phyloP scores from a whole-genome alignment of 2,888 invertebrate genomes.

The Dolomedes plantarius region DNA sequence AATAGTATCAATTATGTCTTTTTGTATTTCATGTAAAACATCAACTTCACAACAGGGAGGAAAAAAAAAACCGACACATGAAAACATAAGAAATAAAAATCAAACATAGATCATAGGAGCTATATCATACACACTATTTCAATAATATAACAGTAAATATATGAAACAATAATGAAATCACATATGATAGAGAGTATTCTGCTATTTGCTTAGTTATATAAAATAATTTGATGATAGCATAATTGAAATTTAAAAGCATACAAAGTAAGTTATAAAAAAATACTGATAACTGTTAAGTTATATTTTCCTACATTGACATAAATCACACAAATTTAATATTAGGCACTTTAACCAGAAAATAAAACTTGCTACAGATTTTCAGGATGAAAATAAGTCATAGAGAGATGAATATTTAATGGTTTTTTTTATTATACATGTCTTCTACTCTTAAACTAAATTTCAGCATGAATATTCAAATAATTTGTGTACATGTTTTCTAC shows the following conservation, averaged over 20 bases:
- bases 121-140: too few species aligned
- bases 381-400: too few species aligned
- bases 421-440: too few species aligned
- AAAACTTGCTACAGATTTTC: too few species aligned
- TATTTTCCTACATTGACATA: not conserved
- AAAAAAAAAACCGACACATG: not conserved
- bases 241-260: not conserved
- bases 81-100: not conserved
- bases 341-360: not conserved
- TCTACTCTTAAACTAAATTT: too few species aligned
- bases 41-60: slow-evolving; percentile 1
- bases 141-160: too few species aligned
- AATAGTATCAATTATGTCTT: slow-evolving; percentile 42
- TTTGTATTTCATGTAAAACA: slow-evolving; percentile 27
- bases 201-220: not conserved
- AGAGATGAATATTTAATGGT: too few species aligned
- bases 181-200: too few species aligned
- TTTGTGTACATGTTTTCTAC: too few species aligned
- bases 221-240: not conserved
- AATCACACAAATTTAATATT: not conserved
- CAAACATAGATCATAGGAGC: not conserved
- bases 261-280: not conserved
- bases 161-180: too few species aligned
- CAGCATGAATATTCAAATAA: too few species aligned
- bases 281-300: not conserved